Conservation (phyloP, 2,797 vertebrate species). For the Hemitrygon akajei region DNA sequence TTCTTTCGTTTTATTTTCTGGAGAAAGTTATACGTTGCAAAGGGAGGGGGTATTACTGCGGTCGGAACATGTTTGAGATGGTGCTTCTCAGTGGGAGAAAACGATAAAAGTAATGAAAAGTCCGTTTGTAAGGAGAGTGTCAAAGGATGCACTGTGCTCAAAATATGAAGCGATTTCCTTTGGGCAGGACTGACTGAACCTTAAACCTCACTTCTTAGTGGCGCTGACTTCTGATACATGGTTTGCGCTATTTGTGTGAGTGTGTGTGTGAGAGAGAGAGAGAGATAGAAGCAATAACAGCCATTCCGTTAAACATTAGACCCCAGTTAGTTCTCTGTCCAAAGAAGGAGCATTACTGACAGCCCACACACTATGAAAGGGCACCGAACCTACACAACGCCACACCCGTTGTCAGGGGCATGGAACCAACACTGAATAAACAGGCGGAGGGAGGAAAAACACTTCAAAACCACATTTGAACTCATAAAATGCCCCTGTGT, state of each 20-base stretch:
- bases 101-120: conserved; percentile 7
- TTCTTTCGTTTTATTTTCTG: background rate
- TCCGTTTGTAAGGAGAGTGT: background rate
- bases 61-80: background rate
- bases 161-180: conserved; percentile 59
- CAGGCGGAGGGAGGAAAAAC: background rate
- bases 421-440: conserved; percentile 17
- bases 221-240: background rate
- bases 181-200: conserved; percentile 13
- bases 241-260: background rate
- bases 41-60: background rate
- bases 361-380: conserved; percentile 27
- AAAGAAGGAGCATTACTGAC: background rate
- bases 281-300: background rate
- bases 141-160: conserved; percentile 59
- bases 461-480: conserved; percentile 3
- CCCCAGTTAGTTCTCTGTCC: background rate
- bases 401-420: conserved; percentile 12
- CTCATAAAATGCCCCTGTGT: conserved; percentile 2
- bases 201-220: background rate
- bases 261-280: too few species aligned
- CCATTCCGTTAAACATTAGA: background rate
- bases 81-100: background rate
- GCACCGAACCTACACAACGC: conserved; percentile 19
- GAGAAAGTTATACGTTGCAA: background rate